Evolutionary conservation across 2,888 invertebrate genomes (phyloP).

Genomic region (Cataglyphis rosenhaueri): DNA sequence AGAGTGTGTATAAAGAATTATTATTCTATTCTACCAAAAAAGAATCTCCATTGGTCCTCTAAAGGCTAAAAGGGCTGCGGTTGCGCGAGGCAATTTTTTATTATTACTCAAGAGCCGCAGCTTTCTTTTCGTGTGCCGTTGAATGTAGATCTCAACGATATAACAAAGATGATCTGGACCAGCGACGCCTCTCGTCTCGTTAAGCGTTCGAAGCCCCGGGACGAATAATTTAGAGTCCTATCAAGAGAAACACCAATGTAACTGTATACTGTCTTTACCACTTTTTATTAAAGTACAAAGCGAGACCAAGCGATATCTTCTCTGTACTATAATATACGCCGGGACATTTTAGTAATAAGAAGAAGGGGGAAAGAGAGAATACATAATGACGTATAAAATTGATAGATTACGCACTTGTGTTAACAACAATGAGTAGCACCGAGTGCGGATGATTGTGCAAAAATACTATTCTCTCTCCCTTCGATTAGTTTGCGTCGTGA

Average conservation of each 20-base stretch:
- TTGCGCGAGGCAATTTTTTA: slow-evolving; percentile 4
- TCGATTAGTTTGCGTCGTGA: slow-evolving; percentile 1
- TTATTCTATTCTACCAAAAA: slow-evolving; percentile 1
- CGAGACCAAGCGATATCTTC: slow-evolving; percentile 69
- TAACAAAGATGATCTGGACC: slow-evolving; percentile 60
- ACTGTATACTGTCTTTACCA: slow-evolving; percentile 67
- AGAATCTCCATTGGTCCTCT: slow-evolving; percentile 10
- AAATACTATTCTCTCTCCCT: slow-evolving; percentile 26
- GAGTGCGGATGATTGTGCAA: not conserved
- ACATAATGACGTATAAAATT: not conserved
- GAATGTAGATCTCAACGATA: slow-evolving; percentile 43
- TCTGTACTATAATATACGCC: slow-evolving; percentile 44
- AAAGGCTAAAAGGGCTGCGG: not conserved
- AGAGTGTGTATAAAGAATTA: not conserved
- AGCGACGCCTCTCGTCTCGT: slow-evolving; percentile 54
- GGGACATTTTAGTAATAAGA: slow-evolving; percentile 60
- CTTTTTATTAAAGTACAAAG: slow-evolving; percentile 75
- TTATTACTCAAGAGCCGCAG: not conserved
- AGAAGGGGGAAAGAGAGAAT: slow-evolving; percentile 26
- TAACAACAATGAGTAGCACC: slow-evolving; percentile 13
- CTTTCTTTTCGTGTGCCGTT: slow-evolving; percentile 21
- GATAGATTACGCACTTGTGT: not conserved
- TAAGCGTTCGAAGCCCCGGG: slow-evolving; percentile 49
- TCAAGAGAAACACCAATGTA: slow-evolving; percentile 72
- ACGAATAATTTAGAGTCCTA: slow-evolving; percentile 63